phyloP scores from a whole-genome alignment of 2,113 vertebrate species.

The Ursus arctos region DNA sequence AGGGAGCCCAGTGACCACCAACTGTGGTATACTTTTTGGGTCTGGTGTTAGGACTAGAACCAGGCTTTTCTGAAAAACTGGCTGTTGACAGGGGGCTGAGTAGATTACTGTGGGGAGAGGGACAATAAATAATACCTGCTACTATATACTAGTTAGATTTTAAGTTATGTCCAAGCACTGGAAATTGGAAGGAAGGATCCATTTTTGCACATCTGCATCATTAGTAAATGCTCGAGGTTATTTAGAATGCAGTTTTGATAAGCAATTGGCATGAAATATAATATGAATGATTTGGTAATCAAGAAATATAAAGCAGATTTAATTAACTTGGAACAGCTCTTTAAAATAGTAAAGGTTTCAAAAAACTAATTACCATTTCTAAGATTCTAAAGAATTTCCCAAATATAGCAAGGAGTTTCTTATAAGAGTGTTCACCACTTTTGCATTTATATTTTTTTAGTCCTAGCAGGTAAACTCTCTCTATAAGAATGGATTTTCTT shows the following conservation, averaged over 20 bases:
- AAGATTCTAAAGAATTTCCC: neutral
- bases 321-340: conserved; percentile 55
- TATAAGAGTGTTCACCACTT: neutral
- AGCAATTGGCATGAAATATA: conserved; percentile 4
- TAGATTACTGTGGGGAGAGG: neutral
- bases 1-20: neutral
- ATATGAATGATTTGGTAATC: conserved; percentile 65
- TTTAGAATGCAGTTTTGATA: conserved; percentile 36
- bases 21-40: neutral
- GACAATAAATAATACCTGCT: neutral
- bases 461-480: neutral
- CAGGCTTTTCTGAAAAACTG: neutral
- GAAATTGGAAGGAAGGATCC: neutral
- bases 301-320: conserved; percentile 29
- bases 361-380: neutral
- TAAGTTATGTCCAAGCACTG: neutral
- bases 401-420: conserved; percentile 1
- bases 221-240: conserved; percentile 16
- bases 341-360: conserved; percentile 30
- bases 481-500: conserved; percentile 36
- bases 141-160: neutral
- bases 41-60: neutral
- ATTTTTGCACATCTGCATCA: neutral
- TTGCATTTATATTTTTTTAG: conserved; percentile 23
- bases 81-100: neutral